Evolutionary conservation across 1,140 invertebrate genomes (phyloP), one percentile per base, ranked within the genome.

Genomic region (Notospermus geniculatus): DNA sequence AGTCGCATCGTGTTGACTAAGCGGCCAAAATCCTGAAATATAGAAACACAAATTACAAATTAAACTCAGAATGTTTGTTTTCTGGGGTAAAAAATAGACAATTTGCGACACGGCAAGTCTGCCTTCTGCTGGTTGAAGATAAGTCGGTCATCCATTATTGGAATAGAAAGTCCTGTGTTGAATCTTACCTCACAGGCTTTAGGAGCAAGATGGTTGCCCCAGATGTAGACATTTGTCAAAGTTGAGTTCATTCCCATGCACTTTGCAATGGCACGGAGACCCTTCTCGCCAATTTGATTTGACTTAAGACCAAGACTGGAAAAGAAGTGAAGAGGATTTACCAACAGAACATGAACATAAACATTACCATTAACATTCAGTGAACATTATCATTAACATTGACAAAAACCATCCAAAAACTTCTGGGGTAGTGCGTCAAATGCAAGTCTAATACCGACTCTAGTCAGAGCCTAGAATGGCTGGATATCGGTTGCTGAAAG

Each of bases 161-260:
- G 57, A 25, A n/a, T 39, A 23, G 17, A 59, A 11, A 11, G 13
- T n/a, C 45, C 13, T 28, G 5, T 45, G 45, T 39, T 17, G 25
- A 28, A 15, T 54, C 77, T 73, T 70, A 82, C 80, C 60, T 77
- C 75, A 59, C 71, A 72, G 19, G 74, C 78, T 39, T 71, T 59
- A 54, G 79, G 74, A 55, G 81, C 78, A n/a, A 77, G 60, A 7
- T 72, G 64, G 60, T 82, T 82, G 22, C 80, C 80, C 79, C 79
- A 81, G 52, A 82, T 77, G 65, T 69, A 82, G 30, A 82, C 66
- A 56, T 72, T 69, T n/a, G 61, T 66, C 13, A 82, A 63, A 0
- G 71, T 63, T 15, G 59, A 62, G 62, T 81, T 82, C 27, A 64
- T 62, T 36, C 76, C 73, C 57, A 81, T 57, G 19, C 67, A 64